These are phyloP conservation scores for Eustalomyia histrio DNA, from an alignment of 2,888 invertebrate genomes.

Conservation along the genomic window DNA sequence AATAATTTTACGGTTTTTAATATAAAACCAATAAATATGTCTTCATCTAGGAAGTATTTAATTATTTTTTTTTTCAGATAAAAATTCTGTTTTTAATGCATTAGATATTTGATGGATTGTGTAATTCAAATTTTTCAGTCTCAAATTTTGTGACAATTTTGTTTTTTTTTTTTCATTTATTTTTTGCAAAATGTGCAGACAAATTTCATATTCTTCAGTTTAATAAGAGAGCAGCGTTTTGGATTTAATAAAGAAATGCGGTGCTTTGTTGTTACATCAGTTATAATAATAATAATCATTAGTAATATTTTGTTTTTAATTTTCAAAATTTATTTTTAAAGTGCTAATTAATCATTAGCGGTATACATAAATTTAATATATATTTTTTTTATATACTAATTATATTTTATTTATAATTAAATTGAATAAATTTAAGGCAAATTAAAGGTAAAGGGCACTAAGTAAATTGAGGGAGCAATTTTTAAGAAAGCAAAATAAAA, in stretches of 20 bases:
- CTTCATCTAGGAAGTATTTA: slow-evolving; percentile 51
- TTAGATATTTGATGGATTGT: slow-evolving; percentile 39
- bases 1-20: slow-evolving; percentile 38
- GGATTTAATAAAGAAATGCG: slow-evolving; percentile 12
- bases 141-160: slow-evolving; percentile 60
- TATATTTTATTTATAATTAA: slow-evolving; percentile 53
- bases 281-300: slow-evolving; percentile 33
- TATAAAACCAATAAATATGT: slow-evolving; percentile 53
- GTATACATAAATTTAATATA: slow-evolving; percentile 47
- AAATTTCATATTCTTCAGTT: too few relatives aligned
- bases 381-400: slow-evolving; percentile 43
- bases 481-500: slow-evolving; percentile 61
- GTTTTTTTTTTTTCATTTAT: not conserved
- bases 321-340: slow-evolving; percentile 22
- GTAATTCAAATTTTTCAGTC: slow-evolving; percentile 59
- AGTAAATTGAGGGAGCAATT: slow-evolving; percentile 66
- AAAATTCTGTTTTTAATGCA: slow-evolving; percentile 22
- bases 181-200: too few relatives aligned
- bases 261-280: slow-evolving; percentile 23
- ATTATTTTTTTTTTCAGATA: slow-evolving; percentile 18
- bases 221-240: not conserved
- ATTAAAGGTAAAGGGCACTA: slow-evolving; percentile 76
- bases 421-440: slow-evolving; percentile 73
- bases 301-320: slow-evolving; percentile 19
- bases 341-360: slow-evolving; percentile 34